A percentile compares a stretch with the other conserved stretches of the same genome.
phyloP scores from a whole-genome alignment of 2,888 invertebrate species.

The Lamellibrachia columna region DNA sequence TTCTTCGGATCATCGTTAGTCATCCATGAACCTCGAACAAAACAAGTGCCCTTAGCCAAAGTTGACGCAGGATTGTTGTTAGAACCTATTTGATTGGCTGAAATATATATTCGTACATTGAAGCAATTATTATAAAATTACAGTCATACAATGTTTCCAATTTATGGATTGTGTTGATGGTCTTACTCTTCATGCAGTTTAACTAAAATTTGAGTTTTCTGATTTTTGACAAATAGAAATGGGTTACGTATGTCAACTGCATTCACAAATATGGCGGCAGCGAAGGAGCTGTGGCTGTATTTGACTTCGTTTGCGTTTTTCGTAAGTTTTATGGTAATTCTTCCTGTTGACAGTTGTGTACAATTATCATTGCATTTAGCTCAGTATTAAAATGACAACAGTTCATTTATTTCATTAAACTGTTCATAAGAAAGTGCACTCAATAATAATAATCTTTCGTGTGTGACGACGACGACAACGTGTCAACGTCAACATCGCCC shows the following conservation, averaged over 20 bases:
- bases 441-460: neutral
- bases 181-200: neutral
- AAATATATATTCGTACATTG: neutral
- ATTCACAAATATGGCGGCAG: neutral
- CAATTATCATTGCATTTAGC: neutral
- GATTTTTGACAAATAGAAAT: neutral
- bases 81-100: neutral
- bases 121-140: neutral
- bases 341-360: neutral
- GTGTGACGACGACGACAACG: neutral
- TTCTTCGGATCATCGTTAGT: neutral
- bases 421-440: neutral
- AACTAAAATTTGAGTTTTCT: neutral
- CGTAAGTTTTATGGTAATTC: neutral
- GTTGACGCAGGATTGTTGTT: neutral
- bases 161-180: neutral
- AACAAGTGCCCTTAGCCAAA: conserved; percentile 11
- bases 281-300: neutral
- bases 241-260: neutral
- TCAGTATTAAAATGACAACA: neutral
- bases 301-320: neutral
- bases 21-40: conserved; percentile 6
- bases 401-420: neutral
- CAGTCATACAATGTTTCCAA: neutral
- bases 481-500: neutral